phyloP scores from a whole-genome alignment of 2,113 vertebrate genomes.

The Myotis brandtii region DNA sequence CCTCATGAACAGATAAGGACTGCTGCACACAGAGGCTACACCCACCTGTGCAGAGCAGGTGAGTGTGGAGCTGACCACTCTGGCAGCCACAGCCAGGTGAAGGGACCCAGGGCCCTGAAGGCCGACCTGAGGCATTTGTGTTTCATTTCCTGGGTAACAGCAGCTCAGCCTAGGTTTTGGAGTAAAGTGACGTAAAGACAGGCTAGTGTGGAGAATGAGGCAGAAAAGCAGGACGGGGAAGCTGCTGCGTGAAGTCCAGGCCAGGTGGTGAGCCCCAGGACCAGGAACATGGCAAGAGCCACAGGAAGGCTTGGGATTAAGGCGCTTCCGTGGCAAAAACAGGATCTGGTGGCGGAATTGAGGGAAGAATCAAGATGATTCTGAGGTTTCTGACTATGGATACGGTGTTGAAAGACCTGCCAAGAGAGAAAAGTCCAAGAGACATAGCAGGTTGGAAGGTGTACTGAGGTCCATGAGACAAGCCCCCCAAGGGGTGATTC shows the following conservation, averaged over 20 bases:
- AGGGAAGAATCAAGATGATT: background rate
- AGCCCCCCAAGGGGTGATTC: background rate
- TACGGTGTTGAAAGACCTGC: background rate
- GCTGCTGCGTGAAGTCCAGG: accelerated
- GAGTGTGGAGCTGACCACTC: too few species aligned
- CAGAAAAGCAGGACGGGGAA: background rate
- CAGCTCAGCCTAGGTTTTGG: background rate
- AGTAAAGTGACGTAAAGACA: background rate
- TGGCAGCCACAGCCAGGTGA: accelerated
- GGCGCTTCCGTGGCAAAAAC: background rate
- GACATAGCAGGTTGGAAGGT: background rate
- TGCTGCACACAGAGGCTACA: background rate
- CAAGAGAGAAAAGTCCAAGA: background rate
- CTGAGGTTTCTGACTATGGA: background rate
- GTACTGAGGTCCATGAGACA: accelerated
- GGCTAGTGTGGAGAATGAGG: background rate
- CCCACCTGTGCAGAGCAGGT: background rate
- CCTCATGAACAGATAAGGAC: background rate
- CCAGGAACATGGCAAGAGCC: accelerated
- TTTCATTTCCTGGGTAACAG: background rate
- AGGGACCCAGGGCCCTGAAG: background rate
- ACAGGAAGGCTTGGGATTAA: background rate
- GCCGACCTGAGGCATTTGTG: accelerated
- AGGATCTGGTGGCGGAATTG: background rate
- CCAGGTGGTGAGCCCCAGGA: accelerated